A percentile compares a stretch with the other conserved stretches of the same genome.
These are phyloP conservation scores for Oithona nana DNA, from an alignment of 2,888 invertebrate species.

Conservation along the genomic window DNA sequence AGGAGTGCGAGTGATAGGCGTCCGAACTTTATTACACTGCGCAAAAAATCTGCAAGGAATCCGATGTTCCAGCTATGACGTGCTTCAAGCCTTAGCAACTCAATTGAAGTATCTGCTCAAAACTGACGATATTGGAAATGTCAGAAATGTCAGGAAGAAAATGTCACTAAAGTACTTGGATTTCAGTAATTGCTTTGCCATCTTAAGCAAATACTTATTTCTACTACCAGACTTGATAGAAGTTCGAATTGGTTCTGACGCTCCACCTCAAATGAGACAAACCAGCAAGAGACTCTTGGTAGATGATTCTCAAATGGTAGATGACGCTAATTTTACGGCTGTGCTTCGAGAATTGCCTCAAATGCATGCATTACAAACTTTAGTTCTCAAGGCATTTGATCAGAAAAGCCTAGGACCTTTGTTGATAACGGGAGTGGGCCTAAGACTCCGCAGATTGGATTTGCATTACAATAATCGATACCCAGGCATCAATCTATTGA, in stretches of 20 bases:
- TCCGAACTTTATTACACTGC: not conserved
- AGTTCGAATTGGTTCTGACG: not conserved
- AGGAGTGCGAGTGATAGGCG: not conserved
- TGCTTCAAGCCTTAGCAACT: not conserved
- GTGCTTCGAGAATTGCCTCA: too few relatives aligned
- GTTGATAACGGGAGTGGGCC: too few relatives aligned
- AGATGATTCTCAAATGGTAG: too few relatives aligned
- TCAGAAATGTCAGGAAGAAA: not conserved
- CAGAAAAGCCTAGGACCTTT: too few relatives aligned
- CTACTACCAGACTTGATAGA: not conserved
- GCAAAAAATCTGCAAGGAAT: not conserved
- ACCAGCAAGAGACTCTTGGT: not conserved
- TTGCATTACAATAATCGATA: too few relatives aligned
- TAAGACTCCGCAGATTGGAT: too few relatives aligned
- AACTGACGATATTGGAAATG: not conserved
- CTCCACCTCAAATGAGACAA: not conserved
- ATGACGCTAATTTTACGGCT: too few relatives aligned
- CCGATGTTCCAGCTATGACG: not conserved
- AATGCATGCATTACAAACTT: too few relatives aligned
- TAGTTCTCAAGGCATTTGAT: too few relatives aligned
- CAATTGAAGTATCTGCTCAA: not conserved
- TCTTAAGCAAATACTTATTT: not conserved
- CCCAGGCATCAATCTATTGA: too few relatives aligned
- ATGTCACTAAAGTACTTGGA: not conserved
- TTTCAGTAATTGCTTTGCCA: not conserved